These are phyloP conservation scores for Bicyclus anynana DNA, from an alignment of 1,140 invertebrate genomes.

Conservation along the genomic window DNA sequence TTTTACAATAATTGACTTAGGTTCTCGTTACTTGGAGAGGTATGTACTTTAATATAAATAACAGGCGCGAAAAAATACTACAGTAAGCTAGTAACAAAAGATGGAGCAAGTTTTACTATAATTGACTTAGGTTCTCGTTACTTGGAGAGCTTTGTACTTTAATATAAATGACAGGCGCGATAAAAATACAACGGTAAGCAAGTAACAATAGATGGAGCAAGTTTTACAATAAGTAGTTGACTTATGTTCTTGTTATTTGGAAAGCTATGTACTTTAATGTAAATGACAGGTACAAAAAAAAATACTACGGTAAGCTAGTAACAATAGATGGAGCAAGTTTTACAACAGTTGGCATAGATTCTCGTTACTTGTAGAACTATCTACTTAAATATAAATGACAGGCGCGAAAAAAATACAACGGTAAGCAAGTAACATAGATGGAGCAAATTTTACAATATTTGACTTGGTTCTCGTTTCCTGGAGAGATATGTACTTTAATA, in stretches of 20 bases:
- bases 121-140: constrained; percentile 27
- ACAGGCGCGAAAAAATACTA: too few relatives aligned
- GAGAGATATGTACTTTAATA: constrained; percentile 55
- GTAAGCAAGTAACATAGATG: too few relatives aligned
- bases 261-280: constrained; percentile 57
- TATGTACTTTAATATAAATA: too few relatives aligned
- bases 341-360: neutral
- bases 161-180: constrained; percentile 65
- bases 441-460: too few relatives aligned
- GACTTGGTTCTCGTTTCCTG: constrained; percentile 29
- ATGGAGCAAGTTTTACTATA: too few relatives aligned
- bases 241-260: constrained; percentile 8
- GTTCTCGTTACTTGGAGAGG: too few relatives aligned
- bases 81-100: too few relatives aligned
- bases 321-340: constrained; percentile 46
- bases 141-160: constrained; percentile 44
- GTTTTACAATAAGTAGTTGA: constrained; percentile 33
- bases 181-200: constrained; percentile 64
- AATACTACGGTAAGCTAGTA: constrained; percentile 63
- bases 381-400: too few relatives aligned
- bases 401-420: too few relatives aligned
- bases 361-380: too few relatives aligned
- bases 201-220: constrained; percentile 47
- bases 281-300: constrained; percentile 65
- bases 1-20: constrained; percentile 25